Conservation (phyloP, 2,888 invertebrate genomes). For the Aromia moschata region DNA sequence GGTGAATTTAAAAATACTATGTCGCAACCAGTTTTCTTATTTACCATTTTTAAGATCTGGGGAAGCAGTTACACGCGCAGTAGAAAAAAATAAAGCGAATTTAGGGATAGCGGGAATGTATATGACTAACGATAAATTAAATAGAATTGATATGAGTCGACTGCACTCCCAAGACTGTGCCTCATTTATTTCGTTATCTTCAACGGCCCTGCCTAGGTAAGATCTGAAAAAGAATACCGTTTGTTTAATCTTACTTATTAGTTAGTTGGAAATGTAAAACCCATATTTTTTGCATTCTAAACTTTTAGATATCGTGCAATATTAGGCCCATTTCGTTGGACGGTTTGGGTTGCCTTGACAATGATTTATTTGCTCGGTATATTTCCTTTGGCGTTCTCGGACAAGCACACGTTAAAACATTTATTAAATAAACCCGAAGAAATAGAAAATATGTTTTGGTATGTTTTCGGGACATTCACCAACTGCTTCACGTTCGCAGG, state of each 20-base stretch:
- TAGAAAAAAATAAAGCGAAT: slow-evolving; percentile 68
- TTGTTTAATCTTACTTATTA: too few relatives aligned
- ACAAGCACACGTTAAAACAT: slow-evolving; percentile 73
- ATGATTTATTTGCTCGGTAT: slow-evolving; percentile 77
- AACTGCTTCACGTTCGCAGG: slow-evolving; percentile 80
- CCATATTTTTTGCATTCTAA: slow-evolving; percentile 11
- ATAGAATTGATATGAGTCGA: slow-evolving; percentile 69
- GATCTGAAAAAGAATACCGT: too few relatives aligned
- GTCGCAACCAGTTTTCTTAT: not conserved
- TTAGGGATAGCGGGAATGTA: slow-evolving; percentile 80
- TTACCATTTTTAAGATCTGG: slow-evolving; percentile 63
- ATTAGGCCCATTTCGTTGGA: slow-evolving; percentile 84
- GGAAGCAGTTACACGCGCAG: slow-evolving; percentile 69
- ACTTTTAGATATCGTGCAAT: slow-evolving; percentile 78
- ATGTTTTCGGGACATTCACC: slow-evolving; percentile 85
- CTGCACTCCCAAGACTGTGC: slow-evolving; percentile 81
- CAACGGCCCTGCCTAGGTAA: slow-evolving; percentile 80
- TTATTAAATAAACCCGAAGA: slow-evolving; percentile 75
- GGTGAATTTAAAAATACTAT: slow-evolving; percentile 59
- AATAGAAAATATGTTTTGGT: slow-evolving; percentile 88
- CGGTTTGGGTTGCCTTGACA: slow-evolving; percentile 80
- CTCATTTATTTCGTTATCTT: slow-evolving; percentile 78
- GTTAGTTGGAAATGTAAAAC: too few relatives aligned
- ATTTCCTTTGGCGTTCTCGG: slow-evolving; percentile 78
- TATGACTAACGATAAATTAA: slow-evolving; percentile 66